phyloP scores from a whole-genome alignment of 1,140 invertebrate genomes.

The Tenebrio molitor region DNA sequence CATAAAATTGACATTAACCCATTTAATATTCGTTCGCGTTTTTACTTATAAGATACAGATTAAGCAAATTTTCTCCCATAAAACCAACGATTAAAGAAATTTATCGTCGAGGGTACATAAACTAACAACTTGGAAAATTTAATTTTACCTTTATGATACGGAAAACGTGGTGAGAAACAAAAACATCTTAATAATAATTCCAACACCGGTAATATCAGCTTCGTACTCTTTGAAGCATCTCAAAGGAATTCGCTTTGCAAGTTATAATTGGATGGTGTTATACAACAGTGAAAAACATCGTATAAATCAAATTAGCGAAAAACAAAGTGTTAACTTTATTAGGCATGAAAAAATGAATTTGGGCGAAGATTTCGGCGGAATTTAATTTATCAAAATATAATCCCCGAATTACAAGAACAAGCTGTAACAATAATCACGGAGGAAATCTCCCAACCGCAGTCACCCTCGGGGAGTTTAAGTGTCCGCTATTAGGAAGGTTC shows the following conservation, averaged over 20 bases:
- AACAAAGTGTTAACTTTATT: constrained; percentile 22
- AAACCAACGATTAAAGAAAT: too few species aligned
- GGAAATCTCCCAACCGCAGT: background rate
- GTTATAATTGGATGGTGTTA: constrained; percentile 37
- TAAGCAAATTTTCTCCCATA: too few species aligned
- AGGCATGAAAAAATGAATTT: constrained; percentile 4
- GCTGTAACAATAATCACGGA: background rate
- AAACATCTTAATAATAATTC: background rate
- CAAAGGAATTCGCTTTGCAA: constrained; percentile 21
- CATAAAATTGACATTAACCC: too few species aligned
- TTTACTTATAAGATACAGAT: too few species aligned
- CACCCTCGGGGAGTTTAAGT: constrained; percentile 5
- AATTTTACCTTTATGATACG: too few species aligned
- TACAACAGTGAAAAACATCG: constrained; percentile 17
- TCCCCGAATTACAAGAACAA: background rate
- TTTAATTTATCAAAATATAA: background rate
- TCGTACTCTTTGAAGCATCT: constrained; percentile 14
- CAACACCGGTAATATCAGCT: background rate
- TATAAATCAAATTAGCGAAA: constrained; percentile 18
- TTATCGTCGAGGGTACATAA: too few species aligned
- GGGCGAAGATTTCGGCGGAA: background rate
- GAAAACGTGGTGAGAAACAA: too few species aligned
- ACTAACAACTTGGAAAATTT: too few species aligned
- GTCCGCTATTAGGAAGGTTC: constrained; percentile 15
- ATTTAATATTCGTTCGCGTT: too few species aligned